Evolutionary conservation across 2,113 vertebrate species (phyloP).

Genomic region (Oxyura jamaicensis): DNA sequence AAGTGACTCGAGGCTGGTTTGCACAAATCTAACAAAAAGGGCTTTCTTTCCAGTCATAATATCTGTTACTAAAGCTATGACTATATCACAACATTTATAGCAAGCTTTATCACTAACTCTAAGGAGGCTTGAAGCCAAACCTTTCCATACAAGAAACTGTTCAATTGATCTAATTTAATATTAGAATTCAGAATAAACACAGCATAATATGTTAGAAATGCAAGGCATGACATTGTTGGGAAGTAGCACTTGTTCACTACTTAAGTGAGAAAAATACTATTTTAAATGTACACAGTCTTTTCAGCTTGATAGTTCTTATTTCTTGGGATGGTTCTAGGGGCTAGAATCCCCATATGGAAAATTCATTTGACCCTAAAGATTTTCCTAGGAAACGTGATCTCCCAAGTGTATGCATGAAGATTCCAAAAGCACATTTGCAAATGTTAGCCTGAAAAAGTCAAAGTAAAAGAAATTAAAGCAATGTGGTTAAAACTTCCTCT

Average conservation of each 20-base stretch:
- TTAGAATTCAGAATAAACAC: background rate
- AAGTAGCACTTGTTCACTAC: background rate
- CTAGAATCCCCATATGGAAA: constrained; percentile 54
- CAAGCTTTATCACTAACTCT: background rate
- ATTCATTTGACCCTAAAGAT: constrained; percentile 62
- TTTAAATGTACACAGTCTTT: background rate
- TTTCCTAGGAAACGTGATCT: constrained; percentile 65
- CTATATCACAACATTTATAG: background rate
- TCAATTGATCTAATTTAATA: background rate
- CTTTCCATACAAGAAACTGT: background rate
- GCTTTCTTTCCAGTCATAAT: background rate
- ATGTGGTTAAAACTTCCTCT: constrained; percentile 57
- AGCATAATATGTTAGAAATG: background rate
- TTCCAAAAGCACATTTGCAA: constrained; percentile 65
- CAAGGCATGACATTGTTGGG: background rate
- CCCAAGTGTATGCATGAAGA: constrained; percentile 17
- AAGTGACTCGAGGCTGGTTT: background rate
- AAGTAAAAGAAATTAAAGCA: constrained; percentile 48
- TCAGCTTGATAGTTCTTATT: background rate
- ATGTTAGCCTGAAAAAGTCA: constrained; percentile 50
- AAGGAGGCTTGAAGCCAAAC: background rate
- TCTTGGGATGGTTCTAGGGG: background rate
- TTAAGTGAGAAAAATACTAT: constrained; percentile 8
- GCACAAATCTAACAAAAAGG: background rate
- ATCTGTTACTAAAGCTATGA: background rate